Base-by-base conservation (phyloP, 2,797 vertebrate species). In the Enteromius anoplus region DNA sequence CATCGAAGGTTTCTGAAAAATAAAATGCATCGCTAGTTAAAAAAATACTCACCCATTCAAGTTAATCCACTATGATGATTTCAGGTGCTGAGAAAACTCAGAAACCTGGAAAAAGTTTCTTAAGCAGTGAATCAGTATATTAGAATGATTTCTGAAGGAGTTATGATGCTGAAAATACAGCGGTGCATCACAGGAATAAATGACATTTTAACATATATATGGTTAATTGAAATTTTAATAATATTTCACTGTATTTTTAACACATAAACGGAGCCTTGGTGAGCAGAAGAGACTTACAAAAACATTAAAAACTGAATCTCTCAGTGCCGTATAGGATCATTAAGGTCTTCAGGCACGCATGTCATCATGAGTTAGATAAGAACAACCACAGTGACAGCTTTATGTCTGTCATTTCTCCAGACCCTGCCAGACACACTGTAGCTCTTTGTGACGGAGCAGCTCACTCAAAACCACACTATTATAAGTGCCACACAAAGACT, bases 331-430 rank as follows among this genome's bases (percentile, higher is more conserved):
- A 45, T 4, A 10, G n/a, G 23, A 12, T 47, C 62, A 53, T 47
- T 7, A 68, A 42, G 19, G 45, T 66, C 21, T 78, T 68, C 34
- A 51, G 23, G 14, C 37, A 14, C 34, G 3, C 51, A 26, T 34
- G 14, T 23, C 34, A 75, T 75, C 51, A 42, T 1, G 15, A 40
- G 66, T 47, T 17, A 58, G 5, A 14, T 60, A 17, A 60, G 23
- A 40, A 10, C 32, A 42, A 79, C 77, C 69, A 40, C 40, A 9
- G 32, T 58, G 34, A 51, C 14, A 5, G 47, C 77, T 79, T 79
- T 68, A 49, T 51, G 64, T 7, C 49, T 37, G 32, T 69, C n/a
- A 9, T 42, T 58, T 15, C 65, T 58, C 14, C 65, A 80, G 34
- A 45, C 49, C 12, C 12, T 1, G 32, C 8, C 23, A 12, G 47